Percentiles rank a stretch among this genome's conserved stretches.
Evolutionary conservation across 2,113 vertebrate genomes (phyloP).

Genomic region (Cavia aperea): DNA sequence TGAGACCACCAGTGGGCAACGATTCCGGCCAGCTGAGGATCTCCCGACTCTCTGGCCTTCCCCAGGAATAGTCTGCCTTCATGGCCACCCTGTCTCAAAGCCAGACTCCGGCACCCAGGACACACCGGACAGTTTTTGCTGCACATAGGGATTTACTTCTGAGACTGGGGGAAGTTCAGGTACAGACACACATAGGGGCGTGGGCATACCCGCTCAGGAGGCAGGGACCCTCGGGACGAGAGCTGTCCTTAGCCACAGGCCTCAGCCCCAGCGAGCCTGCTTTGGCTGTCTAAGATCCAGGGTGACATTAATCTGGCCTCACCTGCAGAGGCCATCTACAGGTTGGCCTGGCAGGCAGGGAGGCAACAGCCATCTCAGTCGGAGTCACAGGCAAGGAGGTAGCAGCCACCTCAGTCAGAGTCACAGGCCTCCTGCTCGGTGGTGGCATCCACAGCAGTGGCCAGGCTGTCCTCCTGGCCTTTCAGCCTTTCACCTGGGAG

Average conservation of each 20-base stretch:
- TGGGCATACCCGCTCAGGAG: not conserved
- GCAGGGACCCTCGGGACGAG: not conserved
- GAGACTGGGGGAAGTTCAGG: not conserved
- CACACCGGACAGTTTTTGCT: not conserved
- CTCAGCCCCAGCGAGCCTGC: not conserved
- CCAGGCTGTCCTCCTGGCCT: constrained; percentile 88
- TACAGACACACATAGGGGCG: not conserved
- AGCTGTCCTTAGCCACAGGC: not conserved
- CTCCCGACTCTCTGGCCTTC: not conserved
- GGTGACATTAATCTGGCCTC: rapidly evolving
- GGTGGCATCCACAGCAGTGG: constrained; percentile 76
- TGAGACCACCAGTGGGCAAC: not conserved
- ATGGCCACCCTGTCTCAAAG: not conserved
- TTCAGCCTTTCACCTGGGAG: constrained; percentile 87
- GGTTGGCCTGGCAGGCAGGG: too few species aligned
- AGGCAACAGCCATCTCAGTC: constrained; percentile 77
- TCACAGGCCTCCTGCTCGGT: constrained; percentile 79
- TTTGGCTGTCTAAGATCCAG: not conserved
- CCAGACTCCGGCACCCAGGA: not conserved
- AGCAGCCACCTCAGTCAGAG: constrained; percentile 80
- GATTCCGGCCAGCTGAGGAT: not conserved
- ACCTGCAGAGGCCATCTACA: not conserved
- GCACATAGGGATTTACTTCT: not conserved
- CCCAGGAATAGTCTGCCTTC: not conserved
- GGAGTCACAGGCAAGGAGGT: constrained; percentile 77